phyloP scores from a whole-genome alignment of 2,113 vertebrate species.

The Ascaphus truei region DNA sequence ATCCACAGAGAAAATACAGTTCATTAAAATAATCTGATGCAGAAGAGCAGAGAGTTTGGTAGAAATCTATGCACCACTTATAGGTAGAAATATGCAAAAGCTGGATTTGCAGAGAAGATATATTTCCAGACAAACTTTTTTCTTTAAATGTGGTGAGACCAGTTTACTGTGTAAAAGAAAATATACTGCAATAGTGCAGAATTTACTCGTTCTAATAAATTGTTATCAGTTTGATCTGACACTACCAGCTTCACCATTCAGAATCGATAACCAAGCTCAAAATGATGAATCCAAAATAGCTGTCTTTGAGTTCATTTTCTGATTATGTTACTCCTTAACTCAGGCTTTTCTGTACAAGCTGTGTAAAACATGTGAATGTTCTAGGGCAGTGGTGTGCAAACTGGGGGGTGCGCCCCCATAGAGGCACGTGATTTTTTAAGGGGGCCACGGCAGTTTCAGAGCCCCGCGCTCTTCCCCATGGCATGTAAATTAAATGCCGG shows the following conservation, averaged over 20 bases:
- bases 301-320: conserved; percentile 7
- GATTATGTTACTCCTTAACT: conserved; percentile 9
- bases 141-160: not conserved
- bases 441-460: no score
- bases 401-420: no score
- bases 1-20: conserved; percentile 6
- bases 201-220: not conserved
- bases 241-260: not conserved
- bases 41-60: not conserved
- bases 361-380: conserved; percentile 10
- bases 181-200: not conserved
- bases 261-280: conserved; percentile 3
- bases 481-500: no score
- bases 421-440: no score
- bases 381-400: no score
- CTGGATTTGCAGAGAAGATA: not conserved
- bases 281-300: conserved; percentile 7
- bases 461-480: no score
- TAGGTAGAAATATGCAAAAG: not conserved
- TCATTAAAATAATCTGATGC: conserved; percentile 13
- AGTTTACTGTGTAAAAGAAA: not conserved
- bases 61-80: not conserved
- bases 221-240: not conserved
- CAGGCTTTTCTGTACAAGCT: conserved; percentile 6
- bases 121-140: not conserved